Base-by-base conservation (phyloP, 2,888 invertebrate species). In the Lissonota sp. region DNA sequence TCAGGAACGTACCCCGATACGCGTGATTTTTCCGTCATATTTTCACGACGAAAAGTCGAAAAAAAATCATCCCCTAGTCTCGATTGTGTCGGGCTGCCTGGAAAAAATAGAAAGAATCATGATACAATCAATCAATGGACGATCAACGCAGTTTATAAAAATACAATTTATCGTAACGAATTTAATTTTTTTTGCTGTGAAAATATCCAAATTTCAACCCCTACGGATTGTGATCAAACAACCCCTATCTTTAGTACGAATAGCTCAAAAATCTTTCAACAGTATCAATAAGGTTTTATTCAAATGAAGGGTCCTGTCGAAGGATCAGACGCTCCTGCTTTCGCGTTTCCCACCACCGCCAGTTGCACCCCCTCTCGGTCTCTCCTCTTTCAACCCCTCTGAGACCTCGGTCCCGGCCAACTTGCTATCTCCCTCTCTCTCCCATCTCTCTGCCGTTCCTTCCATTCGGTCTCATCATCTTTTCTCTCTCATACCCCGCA, bases 381-480 rank as follows among this genome's bases (percentile, higher is more conserved):
- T 81, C 84, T 87, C 63, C 86, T 88, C 89, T 26, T 26, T 90
- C 90, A 89, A 88, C 88, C 87, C 87, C 87, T 84, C 86, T 84
- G 84, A 84, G 85, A 84, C 85, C 80, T 57, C 83, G 80, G 86
- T 87, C 86, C 87, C 87, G 87, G 86, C 88, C 87, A 88, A 87
- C 87, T 86, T 86, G 78, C 71, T 37, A 39, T 81, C 70, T 66
- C 75, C 40, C 70, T 75, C 63, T 46, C 64, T 72, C 75, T 63
- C 71, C 66, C 46, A 12, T 60, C 66, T 14, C 66, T 66, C 88
- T 79, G 83, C 82, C 86, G 40, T 60, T 63, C 79, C 62, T 76
- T 55, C 72, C 51, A 86, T 80, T 84, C 81, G 86, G 87, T 89
- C 89, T 90, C 90, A 87, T 91, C 90, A 91, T 91, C 91, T 91